These are phyloP conservation scores for Anabacerthia variegaticeps DNA, from an alignment of 2,797 vertebrate genomes.

Conservation along the genomic window DNA sequence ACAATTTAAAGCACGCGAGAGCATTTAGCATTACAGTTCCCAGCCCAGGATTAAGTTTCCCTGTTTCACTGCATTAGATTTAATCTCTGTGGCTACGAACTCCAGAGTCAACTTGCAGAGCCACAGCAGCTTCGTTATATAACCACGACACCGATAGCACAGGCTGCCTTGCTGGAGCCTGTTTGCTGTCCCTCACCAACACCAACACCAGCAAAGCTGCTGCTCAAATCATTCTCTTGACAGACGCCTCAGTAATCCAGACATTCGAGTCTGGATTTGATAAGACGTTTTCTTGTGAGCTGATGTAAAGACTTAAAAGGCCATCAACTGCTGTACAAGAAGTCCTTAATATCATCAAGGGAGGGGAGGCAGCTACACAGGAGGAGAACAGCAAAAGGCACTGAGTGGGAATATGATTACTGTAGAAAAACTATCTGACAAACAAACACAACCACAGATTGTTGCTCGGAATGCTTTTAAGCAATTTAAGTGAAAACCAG, in stretches of 20 bases:
- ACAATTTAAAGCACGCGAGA: not conserved
- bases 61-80: conserved; percentile 29
- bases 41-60: conserved; percentile 29
- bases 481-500: not conserved
- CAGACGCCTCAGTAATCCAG: not conserved
- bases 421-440: not conserved
- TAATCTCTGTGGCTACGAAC: conserved; percentile 17
- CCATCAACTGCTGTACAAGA: not conserved
- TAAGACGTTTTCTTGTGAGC: not conserved
- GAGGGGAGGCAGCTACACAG: not conserved
- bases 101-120: conserved; percentile 39
- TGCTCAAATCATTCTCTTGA: not conserved
- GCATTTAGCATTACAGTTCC: not conserved
- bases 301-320: conserved; percentile 16
- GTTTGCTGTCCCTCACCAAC: not conserved
- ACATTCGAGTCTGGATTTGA: not conserved
- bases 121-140: conserved; percentile 21
- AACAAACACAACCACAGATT: not conserved
- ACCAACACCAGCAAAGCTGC: not conserved
- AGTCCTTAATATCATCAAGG: not conserved
- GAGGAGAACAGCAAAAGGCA: conserved; percentile 4
- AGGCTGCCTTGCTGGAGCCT: not conserved
- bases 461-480: not conserved
- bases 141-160: not conserved
- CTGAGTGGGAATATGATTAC: not conserved